Evolutionary conservation across 2,888 invertebrate genomes (phyloP).

Genomic region (Lycophotia porphyrea): DNA sequence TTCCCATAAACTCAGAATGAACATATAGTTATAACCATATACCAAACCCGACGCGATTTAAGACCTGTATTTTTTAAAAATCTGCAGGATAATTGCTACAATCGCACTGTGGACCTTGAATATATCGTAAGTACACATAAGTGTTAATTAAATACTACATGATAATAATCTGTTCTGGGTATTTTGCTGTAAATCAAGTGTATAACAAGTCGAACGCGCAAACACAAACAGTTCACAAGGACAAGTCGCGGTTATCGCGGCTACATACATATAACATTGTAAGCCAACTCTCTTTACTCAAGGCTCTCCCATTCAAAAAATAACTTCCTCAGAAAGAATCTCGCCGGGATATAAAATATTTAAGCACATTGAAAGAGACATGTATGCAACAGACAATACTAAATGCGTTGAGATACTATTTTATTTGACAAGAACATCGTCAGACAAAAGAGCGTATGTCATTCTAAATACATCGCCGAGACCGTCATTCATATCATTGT

Average conservation of each 20-base stretch:
- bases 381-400: constrained; percentile 29
- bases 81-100: background rate
- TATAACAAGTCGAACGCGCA: constrained; percentile 50
- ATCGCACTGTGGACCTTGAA: constrained; percentile 32
- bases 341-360: constrained; percentile 21
- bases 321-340: constrained; percentile 45
- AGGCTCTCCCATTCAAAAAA: constrained; percentile 49
- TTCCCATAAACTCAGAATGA: background rate
- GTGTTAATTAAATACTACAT: constrained; percentile 48
- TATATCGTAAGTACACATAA: constrained; percentile 25
- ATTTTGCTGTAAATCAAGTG: constrained; percentile 54
- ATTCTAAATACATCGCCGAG: constrained; percentile 29
- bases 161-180: constrained; percentile 58
- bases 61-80: background rate
- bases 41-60: background rate
- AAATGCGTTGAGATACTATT: constrained; percentile 44
- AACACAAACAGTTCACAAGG: constrained; percentile 64
- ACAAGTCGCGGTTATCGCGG: constrained; percentile 64
- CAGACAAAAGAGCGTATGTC: constrained; percentile 40
- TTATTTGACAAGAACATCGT: constrained; percentile 49
- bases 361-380: background rate
- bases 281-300: constrained; percentile 58
- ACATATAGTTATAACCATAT: background rate
- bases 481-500: constrained; percentile 44
- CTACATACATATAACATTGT: constrained; percentile 46